Evolutionary conservation across 2,113 vertebrate genomes (phyloP), one percentile per base, ranked within the genome.

Genomic region (Origma solitaria): DNA sequence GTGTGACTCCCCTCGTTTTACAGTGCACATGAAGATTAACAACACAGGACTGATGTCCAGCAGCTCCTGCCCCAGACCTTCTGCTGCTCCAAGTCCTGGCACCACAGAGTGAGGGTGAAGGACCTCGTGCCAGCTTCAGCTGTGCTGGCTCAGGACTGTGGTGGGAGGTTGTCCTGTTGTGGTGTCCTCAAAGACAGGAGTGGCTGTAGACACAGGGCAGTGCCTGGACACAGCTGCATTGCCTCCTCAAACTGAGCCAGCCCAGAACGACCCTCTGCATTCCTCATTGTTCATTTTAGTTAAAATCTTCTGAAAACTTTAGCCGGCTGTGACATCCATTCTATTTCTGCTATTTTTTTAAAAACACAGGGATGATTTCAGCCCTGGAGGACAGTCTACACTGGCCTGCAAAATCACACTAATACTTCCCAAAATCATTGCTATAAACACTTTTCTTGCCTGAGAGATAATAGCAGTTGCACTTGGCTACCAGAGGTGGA

Each of bases 121-220:
- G 71, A 61, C n/a, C 31, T 54, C 2, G 3, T 82, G 31, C 13
- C 73, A 82, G 28, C 19, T 56, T 71, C 61, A 58, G 64, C 64
- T 3, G 0, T 15, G 30, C 45, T 70, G 45, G 25, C 25, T 75
- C 25, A n/a, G 54, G 30, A 33, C 57, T 9, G 0, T 1, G 7
- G 33, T 19, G 64, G 44, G 31, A 33, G 45, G 19, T 20, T 60
- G 24, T 38, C 47, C 61, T 64, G 23, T 3, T 30, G 42, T n/a
- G 81, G 9, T 49, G n/a, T 49, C 62, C 58, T 64, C 82, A 69
- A 22, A 77, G 54, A 13, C 82, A 69, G 75, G 17, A 79, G 14
- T 16, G 4, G 0, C 68, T 40, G 44, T 20, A 47, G 78, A n/a
- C 35, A 14, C 3, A 3, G n/a, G n/a, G 54, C 68, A 22, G 45